phyloP scores from a whole-genome alignment of 2,888 invertebrate genomes.

The Prosapia bicincta region DNA sequence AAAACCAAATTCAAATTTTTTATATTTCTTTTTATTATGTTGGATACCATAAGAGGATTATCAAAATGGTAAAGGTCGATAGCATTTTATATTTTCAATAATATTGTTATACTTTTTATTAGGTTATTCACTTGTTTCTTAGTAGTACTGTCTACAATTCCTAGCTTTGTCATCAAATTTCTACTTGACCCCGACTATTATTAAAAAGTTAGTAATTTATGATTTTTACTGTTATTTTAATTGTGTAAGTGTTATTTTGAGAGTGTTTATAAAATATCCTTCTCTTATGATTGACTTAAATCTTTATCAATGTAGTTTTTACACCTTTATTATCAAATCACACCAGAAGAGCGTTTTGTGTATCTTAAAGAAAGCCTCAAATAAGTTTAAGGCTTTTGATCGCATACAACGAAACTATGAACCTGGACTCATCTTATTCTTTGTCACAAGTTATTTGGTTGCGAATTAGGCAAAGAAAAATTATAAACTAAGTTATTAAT shows the following conservation, averaged over 20 bases:
- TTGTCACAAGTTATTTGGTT: slow-evolving; percentile 97
- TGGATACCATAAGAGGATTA: no score
- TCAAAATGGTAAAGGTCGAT: no score
- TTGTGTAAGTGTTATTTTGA: slow-evolving; percentile 38
- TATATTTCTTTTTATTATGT: no score
- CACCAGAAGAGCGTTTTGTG: slow-evolving; percentile 58
- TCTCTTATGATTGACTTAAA: slow-evolving; percentile 53
- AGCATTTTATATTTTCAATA: no score
- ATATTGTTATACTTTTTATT: no score
- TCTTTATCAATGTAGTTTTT: slow-evolving; percentile 50
- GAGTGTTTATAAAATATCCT: slow-evolving; percentile 43
- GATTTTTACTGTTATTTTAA: slow-evolving; percentile 10
- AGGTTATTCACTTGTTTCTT: no score
- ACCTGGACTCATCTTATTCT: slow-evolving; percentile 98
- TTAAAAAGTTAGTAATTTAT: no score
- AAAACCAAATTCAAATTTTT: no score
- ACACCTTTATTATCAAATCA: slow-evolving; percentile 48
- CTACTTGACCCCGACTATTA: no score
- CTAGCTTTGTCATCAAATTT: no score
- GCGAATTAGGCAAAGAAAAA: slow-evolving; percentile 94
- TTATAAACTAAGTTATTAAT: slow-evolving; percentile 85
- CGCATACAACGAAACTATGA: slow-evolving; percentile 94
- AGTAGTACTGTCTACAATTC: no score
- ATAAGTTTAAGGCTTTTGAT: slow-evolving; percentile 92
- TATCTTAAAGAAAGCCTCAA: slow-evolving; percentile 87